Evolutionary conservation across 2,113 vertebrate genomes (phyloP).

Genomic region (Stictonetta naevosa): DNA sequence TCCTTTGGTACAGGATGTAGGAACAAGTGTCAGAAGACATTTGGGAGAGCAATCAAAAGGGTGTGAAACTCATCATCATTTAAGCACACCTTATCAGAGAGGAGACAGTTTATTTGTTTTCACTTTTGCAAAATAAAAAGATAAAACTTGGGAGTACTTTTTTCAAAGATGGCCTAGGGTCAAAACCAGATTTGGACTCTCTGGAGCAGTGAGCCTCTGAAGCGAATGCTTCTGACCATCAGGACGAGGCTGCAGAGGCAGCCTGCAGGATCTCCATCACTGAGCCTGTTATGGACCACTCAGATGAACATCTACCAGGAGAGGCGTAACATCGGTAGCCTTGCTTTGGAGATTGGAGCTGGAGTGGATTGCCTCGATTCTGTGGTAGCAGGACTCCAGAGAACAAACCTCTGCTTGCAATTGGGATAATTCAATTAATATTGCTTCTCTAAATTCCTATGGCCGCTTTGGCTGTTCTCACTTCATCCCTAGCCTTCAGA

Average conservation of each 20-base stretch:
- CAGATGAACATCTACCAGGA: not conserved
- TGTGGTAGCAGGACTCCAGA: not conserved
- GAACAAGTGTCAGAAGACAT: not conserved
- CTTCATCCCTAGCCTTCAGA: not conserved
- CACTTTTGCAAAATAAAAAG: not conserved
- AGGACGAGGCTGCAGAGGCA: not conserved
- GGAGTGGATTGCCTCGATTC: not conserved
- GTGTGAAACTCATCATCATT: not conserved
- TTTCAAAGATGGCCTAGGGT: not conserved
- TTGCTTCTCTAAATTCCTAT: not conserved
- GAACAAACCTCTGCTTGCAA: not conserved
- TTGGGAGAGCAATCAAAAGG: not conserved
- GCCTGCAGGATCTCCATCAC: rapidly evolving
- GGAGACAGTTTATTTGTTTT: not conserved
- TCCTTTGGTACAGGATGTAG: not conserved
- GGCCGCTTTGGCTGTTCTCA: not conserved
- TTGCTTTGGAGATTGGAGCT: not conserved
- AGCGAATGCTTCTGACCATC: not conserved
- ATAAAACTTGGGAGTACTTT: not conserved
- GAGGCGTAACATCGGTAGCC: not conserved
- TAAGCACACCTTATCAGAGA: not conserved
- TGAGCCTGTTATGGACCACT: not conserved
- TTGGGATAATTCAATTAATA: not conserved
- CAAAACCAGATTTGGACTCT: not conserved
- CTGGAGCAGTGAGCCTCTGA: not conserved